Base-by-base conservation (phyloP, 1,140 invertebrate species). In the Popillia japonica region DNA sequence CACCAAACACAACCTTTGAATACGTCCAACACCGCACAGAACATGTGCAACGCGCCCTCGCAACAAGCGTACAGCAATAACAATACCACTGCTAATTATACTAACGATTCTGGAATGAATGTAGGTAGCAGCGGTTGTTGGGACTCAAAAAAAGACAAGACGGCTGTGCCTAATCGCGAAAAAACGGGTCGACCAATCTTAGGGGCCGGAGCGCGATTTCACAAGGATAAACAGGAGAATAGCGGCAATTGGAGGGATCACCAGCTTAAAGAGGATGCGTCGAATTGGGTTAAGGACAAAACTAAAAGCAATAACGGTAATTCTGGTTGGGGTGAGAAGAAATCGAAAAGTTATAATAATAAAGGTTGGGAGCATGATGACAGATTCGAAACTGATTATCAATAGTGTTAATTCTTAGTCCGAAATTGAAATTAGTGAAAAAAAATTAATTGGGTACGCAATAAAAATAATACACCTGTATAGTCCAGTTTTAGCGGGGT, bases 291-390 rank as follows among this genome's bases (percentile, higher is more conserved):
- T n/a, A 44, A 48, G 17, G 42, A 40, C 59, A 48, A n/a, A n/a
- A n/a, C n/a, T n/a, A n/a, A n/a, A n/a, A n/a, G 11, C 3, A 78
- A 48, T 40, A 40, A 59, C 77, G 59, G 74, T 42, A 7, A 7
- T 48, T 44, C 74, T 8, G 40, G n/a, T n/a, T 76, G 75, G 55
- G 40, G 78, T 0, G 72, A 76, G 11, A 72, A 75, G 72, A 64
- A 64, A 42, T 44, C 14, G 0, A 64, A 42, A 40, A 61, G n/a
- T 27, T 75, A 76, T 23, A 79, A n/a, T n/a, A n/a, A 77, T 41
- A 80, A 82, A 68, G 77, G 78, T 8, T 82, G 81, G 80, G 77
- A 82, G 44, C 79, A 81, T 75, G 80, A 81, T 76, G 80, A 82
- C 77, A 14, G 81, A 22, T 80, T 79, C 59, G 78, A 80, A 64